Base-by-base conservation (phyloP, 1,140 invertebrate genomes). In the Zaprionus davidi region DNA sequence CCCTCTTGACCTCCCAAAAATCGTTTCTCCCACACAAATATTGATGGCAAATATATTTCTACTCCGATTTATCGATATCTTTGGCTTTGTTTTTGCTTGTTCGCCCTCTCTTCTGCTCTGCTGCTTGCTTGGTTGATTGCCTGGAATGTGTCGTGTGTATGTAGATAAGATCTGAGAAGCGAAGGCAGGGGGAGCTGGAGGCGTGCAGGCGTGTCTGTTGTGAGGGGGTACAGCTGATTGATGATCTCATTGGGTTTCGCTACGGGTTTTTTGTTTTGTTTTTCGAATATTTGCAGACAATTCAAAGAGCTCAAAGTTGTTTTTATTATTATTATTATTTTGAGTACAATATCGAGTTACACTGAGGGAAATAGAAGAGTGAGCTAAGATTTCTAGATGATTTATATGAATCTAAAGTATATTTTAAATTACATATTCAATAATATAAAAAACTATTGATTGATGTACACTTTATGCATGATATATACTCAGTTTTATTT, bases 131-230 rank as follows among this genome's bases (percentile, higher is more conserved):
- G 62, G 76, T 60, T 77, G 85, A 82, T 76, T 80, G 70, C 72
- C 64, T 71, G 85, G 86, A 85, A 90, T 90, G 68, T 71, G 59
- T 76, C 60, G 53, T 71, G 53, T 71, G 17, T 65, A 22, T 76
- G 67, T 71, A 51, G 63, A 76, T 76, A 76, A 71, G 20, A 76
- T 75, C 72, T 57, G 15, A 28, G 20, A 34, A 26, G 46, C 3
- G 34, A 24, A 5, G 15, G 51, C 24, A 26, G 11, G 13, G 26
- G 58, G 0, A 34, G 31, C 2, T 7, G 31, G 2, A 34, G 34
- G 12, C 7, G 17, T 28, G 13, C 31, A 34, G 9, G 51, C 15
- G 9, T 38, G 24, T 46, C 28, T 9, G 15, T 22, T 5, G n/a
- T 17, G 26, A 26, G 24, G 36, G 44, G 66, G 11, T 17, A 64